Evolutionary conservation across 2,113 vertebrate genomes (phyloP).

Genomic region (Oreochromis spilurus): DNA sequence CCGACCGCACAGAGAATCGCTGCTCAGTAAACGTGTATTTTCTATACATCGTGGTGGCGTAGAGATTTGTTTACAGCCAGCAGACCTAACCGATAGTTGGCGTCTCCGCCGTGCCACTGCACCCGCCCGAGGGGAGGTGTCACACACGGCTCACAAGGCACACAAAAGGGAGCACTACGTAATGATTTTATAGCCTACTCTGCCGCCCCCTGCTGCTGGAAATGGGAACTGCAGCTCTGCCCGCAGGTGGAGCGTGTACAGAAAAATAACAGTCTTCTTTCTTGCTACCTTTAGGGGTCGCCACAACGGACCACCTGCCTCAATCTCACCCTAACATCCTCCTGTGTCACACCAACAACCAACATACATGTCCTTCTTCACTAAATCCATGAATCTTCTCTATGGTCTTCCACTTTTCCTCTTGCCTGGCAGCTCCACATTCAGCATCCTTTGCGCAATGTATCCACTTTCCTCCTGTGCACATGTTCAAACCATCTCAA

Average conservation of each 20-base stretch:
- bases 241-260: neutral
- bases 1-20: neutral
- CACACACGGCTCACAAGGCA: conserved; percentile 54
- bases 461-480: neutral
- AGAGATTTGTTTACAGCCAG: conserved; percentile 68
- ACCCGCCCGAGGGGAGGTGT: conserved; percentile 67
- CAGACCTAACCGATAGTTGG: neutral
- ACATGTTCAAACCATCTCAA: neutral
- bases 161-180: conserved; percentile 72
- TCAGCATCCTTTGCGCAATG: neutral
- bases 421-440: neutral
- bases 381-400: neutral
- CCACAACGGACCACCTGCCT: neutral
- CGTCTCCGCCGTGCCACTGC: conserved; percentile 16
- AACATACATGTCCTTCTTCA: neutral
- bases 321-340: neutral
- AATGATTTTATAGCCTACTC: conserved; percentile 30
- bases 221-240: neutral
- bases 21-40: neutral
- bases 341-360: neutral
- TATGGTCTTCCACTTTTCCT: neutral
- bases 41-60: neutral
- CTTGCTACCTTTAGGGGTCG: neutral
- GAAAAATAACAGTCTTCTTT: neutral
- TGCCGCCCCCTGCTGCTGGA: conserved; percentile 44